Conservation (phyloP, 1,140 invertebrate genomes). For the Callitettix versicolor region DNA sequence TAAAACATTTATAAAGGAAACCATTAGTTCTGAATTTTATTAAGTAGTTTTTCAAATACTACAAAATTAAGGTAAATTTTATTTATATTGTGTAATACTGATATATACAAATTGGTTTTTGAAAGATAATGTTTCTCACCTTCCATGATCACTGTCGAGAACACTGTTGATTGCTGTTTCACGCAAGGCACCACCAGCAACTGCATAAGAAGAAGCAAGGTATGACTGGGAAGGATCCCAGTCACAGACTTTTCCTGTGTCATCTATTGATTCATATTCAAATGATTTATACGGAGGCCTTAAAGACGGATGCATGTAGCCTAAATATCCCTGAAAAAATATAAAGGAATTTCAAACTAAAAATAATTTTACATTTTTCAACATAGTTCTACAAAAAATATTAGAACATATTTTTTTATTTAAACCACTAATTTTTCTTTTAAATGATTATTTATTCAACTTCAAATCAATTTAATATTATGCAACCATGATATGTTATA, state of each 20-base stretch:
- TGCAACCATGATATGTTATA: not conserved
- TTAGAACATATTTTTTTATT: not conserved
- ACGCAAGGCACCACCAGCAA: constrained; percentile 30
- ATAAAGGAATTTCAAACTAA: not conserved
- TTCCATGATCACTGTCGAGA: constrained; percentile 26
- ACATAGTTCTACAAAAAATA: not conserved
- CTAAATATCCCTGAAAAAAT: constrained; percentile 25
- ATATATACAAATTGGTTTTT: too few species aligned
- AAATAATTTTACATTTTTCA: not conserved
- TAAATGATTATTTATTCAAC: not conserved
- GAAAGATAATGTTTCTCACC: too few species aligned
- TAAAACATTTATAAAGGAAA: too few species aligned
- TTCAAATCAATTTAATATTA: not conserved
- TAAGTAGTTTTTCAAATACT: too few species aligned
- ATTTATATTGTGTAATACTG: too few species aligned
- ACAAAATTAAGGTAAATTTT: too few species aligned
- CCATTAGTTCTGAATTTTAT: too few species aligned
- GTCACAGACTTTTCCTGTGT: constrained; percentile 27
- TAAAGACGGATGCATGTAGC: constrained; percentile 27
- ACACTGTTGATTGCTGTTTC: constrained; percentile 39
- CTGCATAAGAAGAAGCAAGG: constrained; percentile 30
- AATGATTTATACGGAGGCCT: constrained; percentile 37
- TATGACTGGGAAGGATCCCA: constrained; percentile 34
- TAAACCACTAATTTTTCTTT: not conserved
- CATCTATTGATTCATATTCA: constrained; percentile 39